Conservation (phyloP, 2,113 vertebrate species). For the Triplophysa siluroides region DNA sequence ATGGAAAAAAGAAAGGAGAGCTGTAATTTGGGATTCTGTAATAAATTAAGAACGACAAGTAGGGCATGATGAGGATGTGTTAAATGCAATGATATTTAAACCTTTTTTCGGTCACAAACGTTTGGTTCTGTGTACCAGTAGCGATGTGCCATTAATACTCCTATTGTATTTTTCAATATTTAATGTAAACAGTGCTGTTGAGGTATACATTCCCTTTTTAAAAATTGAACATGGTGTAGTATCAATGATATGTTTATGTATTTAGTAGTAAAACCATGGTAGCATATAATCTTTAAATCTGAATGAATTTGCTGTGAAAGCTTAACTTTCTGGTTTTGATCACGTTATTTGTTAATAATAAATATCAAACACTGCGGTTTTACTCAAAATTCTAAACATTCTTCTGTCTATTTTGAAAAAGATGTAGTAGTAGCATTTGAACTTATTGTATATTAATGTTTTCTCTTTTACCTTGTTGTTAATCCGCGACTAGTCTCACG, state of each 20-base stretch:
- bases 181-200: neutral
- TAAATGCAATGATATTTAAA: conserved; percentile 56
- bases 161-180: neutral
- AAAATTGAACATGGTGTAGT: neutral
- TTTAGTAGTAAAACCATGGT: too few relatives aligned
- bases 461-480: neutral
- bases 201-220: neutral
- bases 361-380: too few relatives aligned
- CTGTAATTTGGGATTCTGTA: conserved; percentile 63
- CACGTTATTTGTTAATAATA: too few relatives aligned
- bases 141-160: neutral
- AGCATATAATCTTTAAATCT: too few relatives aligned
- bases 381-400: too few relatives aligned
- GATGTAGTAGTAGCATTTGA: neutral
- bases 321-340: too few relatives aligned
- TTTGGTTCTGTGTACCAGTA: neutral
- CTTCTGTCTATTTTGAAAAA: too few relatives aligned
- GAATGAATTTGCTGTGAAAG: too few relatives aligned
- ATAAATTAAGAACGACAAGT: conserved; percentile 55
- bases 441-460: neutral
- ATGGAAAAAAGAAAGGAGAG: conserved; percentile 42
- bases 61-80: conserved; percentile 40
- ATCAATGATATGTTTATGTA: too few relatives aligned
- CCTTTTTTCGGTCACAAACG: conserved; percentile 42
- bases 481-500: too few relatives aligned